Evolutionary conservation across 2,113 vertebrate genomes (phyloP).

Genomic region (Carassius carassius): DNA sequence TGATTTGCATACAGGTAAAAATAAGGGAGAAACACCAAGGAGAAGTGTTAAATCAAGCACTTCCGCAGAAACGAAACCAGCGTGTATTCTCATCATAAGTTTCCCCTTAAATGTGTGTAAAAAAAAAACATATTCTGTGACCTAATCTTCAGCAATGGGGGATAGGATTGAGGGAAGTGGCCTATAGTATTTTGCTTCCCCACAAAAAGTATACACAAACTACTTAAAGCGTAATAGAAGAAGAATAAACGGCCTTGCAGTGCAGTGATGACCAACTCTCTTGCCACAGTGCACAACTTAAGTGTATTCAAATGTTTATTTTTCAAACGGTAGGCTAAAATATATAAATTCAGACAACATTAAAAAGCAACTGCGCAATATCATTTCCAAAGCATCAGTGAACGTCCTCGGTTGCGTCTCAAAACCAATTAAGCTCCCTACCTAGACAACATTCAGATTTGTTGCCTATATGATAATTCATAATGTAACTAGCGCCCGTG

Average conservation of each 20-base stretch:
- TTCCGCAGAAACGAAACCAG: too few species aligned
- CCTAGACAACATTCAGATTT: background rate
- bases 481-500: background rate
- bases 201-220: background rate
- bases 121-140: background rate
- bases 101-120: too few species aligned
- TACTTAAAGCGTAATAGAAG: background rate
- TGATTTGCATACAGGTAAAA: conserved; percentile 29
- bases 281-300: background rate
- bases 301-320: background rate
- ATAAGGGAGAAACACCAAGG: background rate
- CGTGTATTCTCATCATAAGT: too few species aligned
- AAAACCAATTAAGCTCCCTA: background rate
- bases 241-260: too few species aligned
- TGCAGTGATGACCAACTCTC: background rate
- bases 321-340: background rate
- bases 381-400: background rate
- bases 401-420: background rate
- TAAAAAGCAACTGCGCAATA: background rate
- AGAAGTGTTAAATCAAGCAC: background rate
- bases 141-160: background rate
- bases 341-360: background rate
- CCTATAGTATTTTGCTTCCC: background rate
- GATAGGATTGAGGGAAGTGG: background rate
- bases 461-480: background rate